Conservation (phyloP, 2,113 vertebrate species). For the Heliornis fulica region DNA sequence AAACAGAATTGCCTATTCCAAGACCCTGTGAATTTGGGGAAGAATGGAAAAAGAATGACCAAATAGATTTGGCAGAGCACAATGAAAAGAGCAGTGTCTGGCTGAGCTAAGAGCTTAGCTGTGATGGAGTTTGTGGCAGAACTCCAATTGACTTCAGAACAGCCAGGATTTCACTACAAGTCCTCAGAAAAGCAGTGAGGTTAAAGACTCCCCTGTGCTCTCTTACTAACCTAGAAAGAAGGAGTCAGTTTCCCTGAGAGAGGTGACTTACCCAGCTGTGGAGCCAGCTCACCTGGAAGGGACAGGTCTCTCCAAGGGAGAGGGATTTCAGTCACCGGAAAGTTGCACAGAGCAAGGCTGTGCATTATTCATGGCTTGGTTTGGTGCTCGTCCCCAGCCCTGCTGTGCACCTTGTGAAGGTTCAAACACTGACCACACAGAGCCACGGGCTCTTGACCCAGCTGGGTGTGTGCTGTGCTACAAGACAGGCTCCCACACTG, state of each 20-base stretch:
- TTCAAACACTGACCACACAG: not conserved
- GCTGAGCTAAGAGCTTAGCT: not conserved
- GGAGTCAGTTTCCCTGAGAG: not conserved
- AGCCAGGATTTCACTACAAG: not conserved
- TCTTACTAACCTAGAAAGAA: not conserved
- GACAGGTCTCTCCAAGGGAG: not conserved
- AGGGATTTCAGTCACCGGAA: not conserved
- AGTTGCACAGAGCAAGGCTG: fast-evolving
- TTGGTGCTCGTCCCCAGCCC: not conserved
- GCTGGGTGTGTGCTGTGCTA: not conserved
- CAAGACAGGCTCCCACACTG: fast-evolving
- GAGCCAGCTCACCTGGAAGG: not conserved
- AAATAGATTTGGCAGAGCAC: not conserved
- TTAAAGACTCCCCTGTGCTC: not conserved
- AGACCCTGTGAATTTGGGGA: not conserved
- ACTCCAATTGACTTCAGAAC: not conserved
- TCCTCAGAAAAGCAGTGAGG: not conserved
- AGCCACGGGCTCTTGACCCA: not conserved
- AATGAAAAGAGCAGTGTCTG: not conserved
- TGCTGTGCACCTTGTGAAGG: fast-evolving
- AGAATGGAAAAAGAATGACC: not conserved
- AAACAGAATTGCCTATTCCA: not conserved
- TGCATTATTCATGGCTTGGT: not conserved
- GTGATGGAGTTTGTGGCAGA: constrained; percentile 22
- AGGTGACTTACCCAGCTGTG: not conserved